These are phyloP conservation scores for Motacilla tschutschensis DNA, from an alignment of 2,113 vertebrate species.

Conservation along the genomic window DNA sequence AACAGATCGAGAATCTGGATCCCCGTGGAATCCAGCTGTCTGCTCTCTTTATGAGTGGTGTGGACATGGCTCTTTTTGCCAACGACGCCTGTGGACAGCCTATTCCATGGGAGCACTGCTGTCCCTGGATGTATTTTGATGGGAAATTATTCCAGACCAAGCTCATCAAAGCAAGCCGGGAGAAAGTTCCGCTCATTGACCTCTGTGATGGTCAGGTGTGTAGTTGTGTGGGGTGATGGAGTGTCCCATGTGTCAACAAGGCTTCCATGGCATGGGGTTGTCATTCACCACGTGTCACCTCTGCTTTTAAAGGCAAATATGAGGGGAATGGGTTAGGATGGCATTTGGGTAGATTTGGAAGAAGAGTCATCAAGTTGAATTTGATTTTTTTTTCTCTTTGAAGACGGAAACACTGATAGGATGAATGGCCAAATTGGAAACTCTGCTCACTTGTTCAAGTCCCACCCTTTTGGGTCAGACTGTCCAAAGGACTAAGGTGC, in stretches of 20 bases:
- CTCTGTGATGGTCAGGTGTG: constrained; percentile 98
- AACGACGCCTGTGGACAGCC: constrained; percentile 93
- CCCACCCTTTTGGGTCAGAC: background rate
- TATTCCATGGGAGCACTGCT: constrained; percentile 95
- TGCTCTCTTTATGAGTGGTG: constrained; percentile 93
- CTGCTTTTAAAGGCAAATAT: background rate
- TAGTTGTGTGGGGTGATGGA: background rate
- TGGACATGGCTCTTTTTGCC: constrained; percentile 94
- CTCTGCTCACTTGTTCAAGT: background rate
- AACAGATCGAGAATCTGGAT: constrained; percentile 92
- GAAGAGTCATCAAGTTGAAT: background rate
- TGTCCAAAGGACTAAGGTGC: background rate
- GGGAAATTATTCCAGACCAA: constrained; percentile 95
- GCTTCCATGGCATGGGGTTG: too few species aligned
- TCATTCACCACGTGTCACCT: background rate
- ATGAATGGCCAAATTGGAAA: background rate
- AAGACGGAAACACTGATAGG: background rate
- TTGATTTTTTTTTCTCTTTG: background rate
- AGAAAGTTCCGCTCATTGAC: constrained; percentile 94
- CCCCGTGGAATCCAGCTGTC: constrained; percentile 91
- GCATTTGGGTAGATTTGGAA: background rate
- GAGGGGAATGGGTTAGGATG: background rate
- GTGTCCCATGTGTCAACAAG: too few species aligned
- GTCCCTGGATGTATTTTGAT: constrained; percentile 97
- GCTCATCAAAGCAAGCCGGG: constrained; percentile 88